A percentile compares a stretch with the other conserved stretches of the same genome.
These are phyloP conservation scores for Gryllus bimaculatus DNA, from an alignment of 1,140 invertebrate genomes.

Conservation along the genomic window DNA sequence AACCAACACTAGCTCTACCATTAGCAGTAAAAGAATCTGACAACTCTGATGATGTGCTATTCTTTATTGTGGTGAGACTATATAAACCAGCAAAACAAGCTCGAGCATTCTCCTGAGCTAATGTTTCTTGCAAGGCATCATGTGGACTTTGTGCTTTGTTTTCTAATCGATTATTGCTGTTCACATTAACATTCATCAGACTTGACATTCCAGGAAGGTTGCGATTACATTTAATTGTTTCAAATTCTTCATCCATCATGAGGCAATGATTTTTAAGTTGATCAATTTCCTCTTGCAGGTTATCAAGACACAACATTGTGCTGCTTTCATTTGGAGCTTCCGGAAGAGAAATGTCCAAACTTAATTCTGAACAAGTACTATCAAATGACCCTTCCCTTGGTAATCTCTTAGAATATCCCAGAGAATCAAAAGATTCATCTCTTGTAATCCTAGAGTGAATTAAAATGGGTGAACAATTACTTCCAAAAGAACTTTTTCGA, in stretches of 20 bases:
- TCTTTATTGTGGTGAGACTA: conserved; percentile 28
- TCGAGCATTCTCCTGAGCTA: conserved; percentile 24
- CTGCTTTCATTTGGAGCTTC: conserved; percentile 21
- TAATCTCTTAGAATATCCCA: conserved; percentile 18
- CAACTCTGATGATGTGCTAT: conserved; percentile 26
- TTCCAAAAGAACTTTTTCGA: not conserved
- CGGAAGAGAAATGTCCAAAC: conserved; percentile 25
- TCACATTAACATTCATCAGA: conserved; percentile 21
- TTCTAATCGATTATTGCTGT: not conserved
- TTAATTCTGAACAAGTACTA: conserved; percentile 29
- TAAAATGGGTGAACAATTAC: not conserved
- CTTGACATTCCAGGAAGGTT: conserved; percentile 28
- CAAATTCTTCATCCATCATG: conserved; percentile 30
- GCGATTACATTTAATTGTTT: conserved; percentile 28
- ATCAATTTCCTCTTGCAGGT: conserved; percentile 29
- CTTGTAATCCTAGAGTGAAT: not conserved
- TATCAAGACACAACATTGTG: conserved; percentile 26
- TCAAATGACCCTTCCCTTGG: conserved; percentile 27
- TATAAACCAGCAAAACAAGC: conserved; percentile 27
- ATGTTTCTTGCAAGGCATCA: conserved; percentile 15
- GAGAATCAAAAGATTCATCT: conserved; percentile 21
- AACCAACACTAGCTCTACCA: conserved; percentile 16
- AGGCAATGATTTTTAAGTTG: conserved; percentile 29
- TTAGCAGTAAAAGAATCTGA: conserved; percentile 18
- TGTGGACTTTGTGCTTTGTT: conserved; percentile 7